Conservation (phyloP, 2,113 vertebrate genomes). For the Vidua macroura region DNA sequence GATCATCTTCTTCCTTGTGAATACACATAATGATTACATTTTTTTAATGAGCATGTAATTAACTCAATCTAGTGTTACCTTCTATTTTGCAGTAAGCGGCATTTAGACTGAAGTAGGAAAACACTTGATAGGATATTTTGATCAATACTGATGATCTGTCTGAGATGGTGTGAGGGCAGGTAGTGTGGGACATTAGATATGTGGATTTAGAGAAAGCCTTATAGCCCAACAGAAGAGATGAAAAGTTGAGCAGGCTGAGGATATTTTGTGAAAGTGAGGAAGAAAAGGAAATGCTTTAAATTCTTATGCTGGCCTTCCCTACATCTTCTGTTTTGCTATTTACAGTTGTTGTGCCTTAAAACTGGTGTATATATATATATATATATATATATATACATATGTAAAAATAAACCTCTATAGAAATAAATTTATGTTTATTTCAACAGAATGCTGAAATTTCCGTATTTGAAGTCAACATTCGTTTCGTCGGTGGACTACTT, state of each 20-base stretch:
- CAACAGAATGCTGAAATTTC: slow-evolving; percentile 93
- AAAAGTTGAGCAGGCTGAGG: not conserved
- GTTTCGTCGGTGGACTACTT: slow-evolving; percentile 94
- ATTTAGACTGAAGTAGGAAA: not conserved
- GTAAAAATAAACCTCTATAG: not conserved
- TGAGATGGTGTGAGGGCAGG: not conserved
- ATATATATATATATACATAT: rapidly evolving
- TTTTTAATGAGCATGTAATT: not conserved
- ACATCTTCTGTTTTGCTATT: not conserved
- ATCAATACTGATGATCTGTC: not conserved
- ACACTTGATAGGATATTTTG: not conserved
- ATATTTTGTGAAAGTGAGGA: not conserved
- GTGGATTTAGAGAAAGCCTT: not conserved
- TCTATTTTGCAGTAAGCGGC: not conserved
- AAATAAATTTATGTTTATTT: slow-evolving; percentile 51
- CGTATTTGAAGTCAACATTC: slow-evolving; percentile 98
- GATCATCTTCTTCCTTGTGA: not conserved
- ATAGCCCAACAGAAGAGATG: not conserved
- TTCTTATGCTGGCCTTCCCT: not conserved
- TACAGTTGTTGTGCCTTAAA: not conserved
- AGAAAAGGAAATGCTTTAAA: not conserved
- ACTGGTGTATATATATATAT: rapidly evolving
- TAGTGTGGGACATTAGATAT: no score
- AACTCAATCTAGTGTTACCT: not conserved
- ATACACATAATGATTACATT: not conserved